These are phyloP conservation scores for Abrostola triplasia DNA, from an alignment of 2,888 invertebrate species.

Conservation along the genomic window DNA sequence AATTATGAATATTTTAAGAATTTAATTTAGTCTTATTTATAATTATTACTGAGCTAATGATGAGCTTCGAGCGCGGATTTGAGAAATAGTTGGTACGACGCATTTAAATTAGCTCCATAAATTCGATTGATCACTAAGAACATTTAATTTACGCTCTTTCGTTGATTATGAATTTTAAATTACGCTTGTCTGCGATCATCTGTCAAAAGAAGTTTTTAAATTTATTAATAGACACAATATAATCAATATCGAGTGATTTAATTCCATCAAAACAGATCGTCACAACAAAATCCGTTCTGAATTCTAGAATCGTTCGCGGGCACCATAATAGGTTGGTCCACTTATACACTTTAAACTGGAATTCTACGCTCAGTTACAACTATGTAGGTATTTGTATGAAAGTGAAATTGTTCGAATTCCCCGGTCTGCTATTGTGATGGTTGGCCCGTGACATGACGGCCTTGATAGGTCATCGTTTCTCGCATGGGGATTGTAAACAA, in stretches of 20 bases:
- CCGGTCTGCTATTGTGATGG: conserved; percentile 79
- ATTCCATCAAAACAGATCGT: conserved; percentile 3
- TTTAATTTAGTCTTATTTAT: too few relatives aligned
- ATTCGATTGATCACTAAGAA: too few relatives aligned
- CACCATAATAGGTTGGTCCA: conserved; percentile 35
- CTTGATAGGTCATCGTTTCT: conserved; percentile 77
- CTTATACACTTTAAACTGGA: conserved; percentile 52
- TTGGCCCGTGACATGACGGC: conserved; percentile 75
- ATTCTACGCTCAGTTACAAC: conserved; percentile 52
- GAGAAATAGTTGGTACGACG: too few relatives aligned
- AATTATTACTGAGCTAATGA: too few relatives aligned
- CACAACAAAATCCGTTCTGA: conserved; percentile 30
- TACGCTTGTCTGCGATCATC: too few relatives aligned
- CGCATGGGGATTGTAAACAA: conserved; percentile 74
- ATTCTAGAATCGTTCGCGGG: conserved; percentile 37
- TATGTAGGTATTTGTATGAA: conserved; percentile 72
- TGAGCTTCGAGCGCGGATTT: too few relatives aligned
- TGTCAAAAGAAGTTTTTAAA: too few relatives aligned
- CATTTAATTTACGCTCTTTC: too few relatives aligned
- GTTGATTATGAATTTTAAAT: too few relatives aligned
- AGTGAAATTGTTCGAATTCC: conserved; percentile 77
- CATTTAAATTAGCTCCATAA: too few relatives aligned
- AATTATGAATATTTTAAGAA: too few relatives aligned
- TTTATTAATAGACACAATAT: too few relatives aligned
- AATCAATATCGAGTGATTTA: neutral